Percentiles rank a stretch among this genome's conserved stretches.
Conservation (phyloP, 2,888 invertebrate species). For the Eurytoma adleriae region DNA sequence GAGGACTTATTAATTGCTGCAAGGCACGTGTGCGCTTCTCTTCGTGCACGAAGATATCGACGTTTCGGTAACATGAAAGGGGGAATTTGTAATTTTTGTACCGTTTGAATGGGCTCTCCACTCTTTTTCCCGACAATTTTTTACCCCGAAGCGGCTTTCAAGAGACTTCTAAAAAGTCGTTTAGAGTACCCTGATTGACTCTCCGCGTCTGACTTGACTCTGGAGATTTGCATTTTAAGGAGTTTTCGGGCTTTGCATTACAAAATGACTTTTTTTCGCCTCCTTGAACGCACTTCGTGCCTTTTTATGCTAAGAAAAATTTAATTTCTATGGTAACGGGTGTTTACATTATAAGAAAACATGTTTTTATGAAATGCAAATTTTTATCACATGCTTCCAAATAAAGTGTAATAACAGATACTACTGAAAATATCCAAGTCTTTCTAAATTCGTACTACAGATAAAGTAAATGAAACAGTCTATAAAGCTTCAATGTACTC, state of each 20-base stretch:
- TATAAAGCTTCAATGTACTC: too few relatives aligned
- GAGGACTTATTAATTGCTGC: constrained; percentile 40
- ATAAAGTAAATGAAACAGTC: too few relatives aligned
- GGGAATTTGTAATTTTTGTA: constrained; percentile 46
- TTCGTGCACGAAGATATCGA: constrained; percentile 5
- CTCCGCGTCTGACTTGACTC: constrained; percentile 43
- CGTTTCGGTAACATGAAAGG: constrained; percentile 35
- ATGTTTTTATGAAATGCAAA: constrained; percentile 7
- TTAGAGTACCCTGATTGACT: constrained; percentile 55
- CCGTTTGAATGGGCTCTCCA: constrained; percentile 34
- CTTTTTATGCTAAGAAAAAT: constrained; percentile 11
- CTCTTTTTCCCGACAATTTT: constrained; percentile 9
- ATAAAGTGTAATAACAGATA: not conserved
- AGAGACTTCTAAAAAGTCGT: constrained; percentile 55
- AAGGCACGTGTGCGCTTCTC: constrained; percentile 5
- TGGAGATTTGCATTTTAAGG: constrained; percentile 56
- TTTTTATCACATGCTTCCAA: constrained; percentile 2
- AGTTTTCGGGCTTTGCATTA: constrained; percentile 56
- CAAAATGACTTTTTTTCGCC: constrained; percentile 46
- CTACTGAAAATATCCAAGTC: too few relatives aligned
- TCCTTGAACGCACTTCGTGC: not conserved
- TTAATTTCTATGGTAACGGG: constrained; percentile 11
- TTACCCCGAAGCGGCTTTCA: constrained; percentile 48
- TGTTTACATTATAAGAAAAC: not conserved
- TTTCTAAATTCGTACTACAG: too few relatives aligned